Base-by-base conservation (phyloP, 1,140 invertebrate genomes). In the Neotoxoptera formosana region DNA sequence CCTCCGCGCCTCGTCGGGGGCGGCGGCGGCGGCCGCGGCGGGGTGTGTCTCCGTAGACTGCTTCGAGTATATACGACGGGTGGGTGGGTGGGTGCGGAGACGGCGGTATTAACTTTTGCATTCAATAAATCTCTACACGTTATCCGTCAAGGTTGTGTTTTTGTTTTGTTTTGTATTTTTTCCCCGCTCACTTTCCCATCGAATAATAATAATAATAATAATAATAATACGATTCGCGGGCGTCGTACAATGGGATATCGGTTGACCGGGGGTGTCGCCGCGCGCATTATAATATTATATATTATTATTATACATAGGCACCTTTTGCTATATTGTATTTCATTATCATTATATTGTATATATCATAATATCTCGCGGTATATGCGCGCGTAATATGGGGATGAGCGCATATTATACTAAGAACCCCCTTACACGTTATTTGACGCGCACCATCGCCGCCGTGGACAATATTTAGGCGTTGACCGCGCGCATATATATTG, bases 121-220 rank as follows among this genome's bases (percentile, higher is more conserved):
- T 86, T 86, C 84, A 86, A 86, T 86, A 86, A 86, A 86, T 86
- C 84, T 86, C 45, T 86, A 41, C 84, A 11, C 84, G 84, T 30
- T 86, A 41, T 86, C 84, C 84, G 25, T 86, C 84, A 86, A 86
- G 84, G 84, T 86, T 86, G 25, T 47, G 25, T 47, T 86, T 47
- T 86, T 86, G 45, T 86, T 86, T 86, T 86, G 25, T 48, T 86
- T 45, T 86, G 41, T 30, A 30, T 86, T 45, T 86, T 86, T 17
- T 11, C 25, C 45, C 45, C 45, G 30, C 45, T 30, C 84, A 47
- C 25, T 86, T 86, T 86, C 84, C 84, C 84, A 86, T 86, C 25
- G 41, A 45, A 86, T 47, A 45, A 41, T 84, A 36, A 84, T 84
- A 83, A 36, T 83, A 83, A 36, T 83, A 83, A 83, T 83, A 45